Conservation (phyloP, 2,888 invertebrate species). For the Meiosimyza platycephala region DNA sequence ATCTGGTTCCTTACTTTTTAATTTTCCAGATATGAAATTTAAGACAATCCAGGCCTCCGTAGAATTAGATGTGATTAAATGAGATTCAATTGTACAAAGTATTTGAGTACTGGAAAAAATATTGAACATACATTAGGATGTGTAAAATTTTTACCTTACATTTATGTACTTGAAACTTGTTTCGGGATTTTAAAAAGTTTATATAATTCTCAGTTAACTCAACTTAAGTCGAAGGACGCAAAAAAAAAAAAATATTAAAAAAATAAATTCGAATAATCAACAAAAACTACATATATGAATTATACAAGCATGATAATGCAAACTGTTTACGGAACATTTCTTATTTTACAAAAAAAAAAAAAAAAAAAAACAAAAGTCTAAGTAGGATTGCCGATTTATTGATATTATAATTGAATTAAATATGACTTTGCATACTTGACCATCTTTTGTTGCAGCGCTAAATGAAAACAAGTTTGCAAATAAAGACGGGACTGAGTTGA, state of each 20-base stretch:
- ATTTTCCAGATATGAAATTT: slow-evolving; percentile 62
- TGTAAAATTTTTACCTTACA: no score
- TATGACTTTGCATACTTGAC: slow-evolving; percentile 42
- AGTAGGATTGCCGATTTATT: not conserved
- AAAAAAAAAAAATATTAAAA: no score
- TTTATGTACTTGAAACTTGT: not conserved
- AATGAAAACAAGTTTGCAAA: slow-evolving; percentile 57
- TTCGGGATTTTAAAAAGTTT: not conserved
- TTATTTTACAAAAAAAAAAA: no score
- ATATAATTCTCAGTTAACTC: no score
- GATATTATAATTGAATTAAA: not conserved
- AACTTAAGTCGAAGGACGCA: no score
- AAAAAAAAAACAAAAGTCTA: not conserved
- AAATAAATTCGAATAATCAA: no score
- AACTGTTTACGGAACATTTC: no score
- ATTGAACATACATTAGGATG: not conserved
- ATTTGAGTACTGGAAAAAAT: slow-evolving; percentile 36
- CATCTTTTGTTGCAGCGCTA: slow-evolving; percentile 51
- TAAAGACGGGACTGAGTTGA: slow-evolving; percentile 60
- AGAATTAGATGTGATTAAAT: slow-evolving; percentile 61
- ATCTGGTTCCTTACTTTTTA: slow-evolving; percentile 59
- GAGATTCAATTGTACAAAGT: slow-evolving; percentile 61
- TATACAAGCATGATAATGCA: no score
- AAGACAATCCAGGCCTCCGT: slow-evolving; percentile 65
- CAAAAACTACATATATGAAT: no score